Evolutionary conservation across 1,140 invertebrate genomes (phyloP).

Genomic region (Calephelis virginiensis): DNA sequence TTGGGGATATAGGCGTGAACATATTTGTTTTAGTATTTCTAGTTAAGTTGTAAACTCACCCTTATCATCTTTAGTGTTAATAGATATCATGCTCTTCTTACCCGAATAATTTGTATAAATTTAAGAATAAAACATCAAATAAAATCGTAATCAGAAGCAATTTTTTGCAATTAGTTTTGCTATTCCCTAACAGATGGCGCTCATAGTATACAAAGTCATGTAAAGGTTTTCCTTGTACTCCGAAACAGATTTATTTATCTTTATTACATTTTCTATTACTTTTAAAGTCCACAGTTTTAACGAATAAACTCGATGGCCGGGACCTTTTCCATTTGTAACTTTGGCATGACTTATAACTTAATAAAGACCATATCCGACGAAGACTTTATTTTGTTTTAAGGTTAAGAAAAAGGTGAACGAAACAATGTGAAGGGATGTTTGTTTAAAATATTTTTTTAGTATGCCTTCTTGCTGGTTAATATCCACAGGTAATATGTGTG

Average conservation of each 20-base stretch:
- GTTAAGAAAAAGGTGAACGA: neutral
- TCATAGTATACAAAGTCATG: neutral
- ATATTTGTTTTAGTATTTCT: too few species aligned
- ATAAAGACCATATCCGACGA: conserved; percentile 6
- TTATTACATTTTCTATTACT: conserved; percentile 36
- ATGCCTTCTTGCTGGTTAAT: too few species aligned
- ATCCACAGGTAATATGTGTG: too few species aligned
- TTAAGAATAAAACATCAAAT: too few species aligned
- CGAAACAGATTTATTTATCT: conserved; percentile 37
- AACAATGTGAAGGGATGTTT: too few species aligned
- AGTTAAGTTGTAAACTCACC: too few species aligned
- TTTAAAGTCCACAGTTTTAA: conserved; percentile 55
- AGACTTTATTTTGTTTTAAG: conserved; percentile 16
- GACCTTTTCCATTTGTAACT: conserved; percentile 65
- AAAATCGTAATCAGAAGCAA: neutral
- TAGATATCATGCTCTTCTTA: too few species aligned
- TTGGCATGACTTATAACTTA: conserved; percentile 24
- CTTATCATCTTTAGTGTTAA: too few species aligned
- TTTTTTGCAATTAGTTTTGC: conserved; percentile 28
- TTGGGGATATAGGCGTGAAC: too few species aligned
- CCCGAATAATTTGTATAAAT: too few species aligned
- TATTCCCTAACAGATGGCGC: conserved; percentile 63
- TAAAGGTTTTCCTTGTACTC: conserved; percentile 48
- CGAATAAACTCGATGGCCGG: conserved; percentile 52
- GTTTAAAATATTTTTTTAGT: too few species aligned